Evolutionary conservation across 2,113 vertebrate genomes (phyloP).

Genomic region (Cynocephalus volans): DNA sequence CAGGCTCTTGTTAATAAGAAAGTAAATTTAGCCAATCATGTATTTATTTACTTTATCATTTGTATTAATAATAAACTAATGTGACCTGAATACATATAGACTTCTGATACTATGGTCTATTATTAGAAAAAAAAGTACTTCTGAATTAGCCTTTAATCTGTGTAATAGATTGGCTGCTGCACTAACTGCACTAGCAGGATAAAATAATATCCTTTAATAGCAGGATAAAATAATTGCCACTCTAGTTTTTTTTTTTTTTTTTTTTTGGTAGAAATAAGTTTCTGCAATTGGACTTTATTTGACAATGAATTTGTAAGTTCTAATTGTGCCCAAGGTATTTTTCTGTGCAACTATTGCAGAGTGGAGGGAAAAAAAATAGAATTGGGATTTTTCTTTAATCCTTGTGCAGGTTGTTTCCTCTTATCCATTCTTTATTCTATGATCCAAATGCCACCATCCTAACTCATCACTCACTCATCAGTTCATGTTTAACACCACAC

Average conservation of each 20-base stretch:
- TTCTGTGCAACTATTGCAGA: background rate
- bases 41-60: background rate
- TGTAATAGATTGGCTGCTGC: background rate
- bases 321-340: background rate
- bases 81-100: background rate
- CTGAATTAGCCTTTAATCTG: background rate
- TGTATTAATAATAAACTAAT: background rate
- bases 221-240: background rate
- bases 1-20: background rate
- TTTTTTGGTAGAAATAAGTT: background rate
- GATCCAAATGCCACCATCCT: background rate
- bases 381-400: background rate
- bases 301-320: background rate
- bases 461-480: too few species aligned
- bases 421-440: background rate
- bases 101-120: background rate
- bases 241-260: background rate
- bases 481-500: background rate
- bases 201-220: background rate
- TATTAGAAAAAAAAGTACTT: background rate
- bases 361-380: background rate
- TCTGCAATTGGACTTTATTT: background rate
- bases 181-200: background rate
- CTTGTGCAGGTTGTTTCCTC: background rate
- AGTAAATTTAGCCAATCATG: background rate